Percentiles rank a stretch among this genome's conserved stretches.
Conservation (phyloP, 2,888 invertebrate genomes). For the Philopedon plagiatum region DNA sequence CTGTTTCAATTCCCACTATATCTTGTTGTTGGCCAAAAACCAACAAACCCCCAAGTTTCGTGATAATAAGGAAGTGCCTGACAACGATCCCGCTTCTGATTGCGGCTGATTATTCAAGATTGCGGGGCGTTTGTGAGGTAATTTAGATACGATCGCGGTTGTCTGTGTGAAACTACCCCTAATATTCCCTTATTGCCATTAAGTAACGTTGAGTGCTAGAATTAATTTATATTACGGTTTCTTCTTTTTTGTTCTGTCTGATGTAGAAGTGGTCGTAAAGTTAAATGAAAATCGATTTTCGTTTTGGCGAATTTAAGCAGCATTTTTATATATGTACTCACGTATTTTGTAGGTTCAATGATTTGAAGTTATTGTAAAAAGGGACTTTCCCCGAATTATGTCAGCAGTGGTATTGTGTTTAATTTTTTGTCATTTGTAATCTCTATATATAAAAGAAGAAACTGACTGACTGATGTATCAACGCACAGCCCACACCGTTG, state of each 20-base stretch:
- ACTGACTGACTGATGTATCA: too few relatives aligned
- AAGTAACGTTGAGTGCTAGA: slow-evolving; percentile 40
- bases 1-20: background rate
- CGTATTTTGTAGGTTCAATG: too few relatives aligned
- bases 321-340: too few relatives aligned
- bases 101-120: slow-evolving; percentile 58
- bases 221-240: slow-evolving; percentile 45
- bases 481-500: too few relatives aligned
- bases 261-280: slow-evolving; percentile 7
- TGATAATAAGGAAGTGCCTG: slow-evolving; percentile 43
- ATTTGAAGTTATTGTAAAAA: too few relatives aligned
- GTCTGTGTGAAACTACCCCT: slow-evolving; percentile 64
- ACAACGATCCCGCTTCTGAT: slow-evolving; percentile 52
- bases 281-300: slow-evolving; percentile 28
- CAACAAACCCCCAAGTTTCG: slow-evolving; percentile 1
- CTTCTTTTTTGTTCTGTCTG: slow-evolving; percentile 28
- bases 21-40: background rate
- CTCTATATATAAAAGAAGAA: too few relatives aligned
- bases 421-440: too few relatives aligned
- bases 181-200: slow-evolving; percentile 51
- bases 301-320: too few relatives aligned
- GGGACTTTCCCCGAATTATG: too few relatives aligned
- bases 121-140: slow-evolving; percentile 61
- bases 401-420: too few relatives aligned
- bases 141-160: slow-evolving; percentile 65